Percentiles rank a stretch among this genome's conserved stretches.
These are phyloP conservation scores for Cistogaster globosa DNA, from an alignment of 2,888 invertebrate genomes.

Conservation along the genomic window DNA sequence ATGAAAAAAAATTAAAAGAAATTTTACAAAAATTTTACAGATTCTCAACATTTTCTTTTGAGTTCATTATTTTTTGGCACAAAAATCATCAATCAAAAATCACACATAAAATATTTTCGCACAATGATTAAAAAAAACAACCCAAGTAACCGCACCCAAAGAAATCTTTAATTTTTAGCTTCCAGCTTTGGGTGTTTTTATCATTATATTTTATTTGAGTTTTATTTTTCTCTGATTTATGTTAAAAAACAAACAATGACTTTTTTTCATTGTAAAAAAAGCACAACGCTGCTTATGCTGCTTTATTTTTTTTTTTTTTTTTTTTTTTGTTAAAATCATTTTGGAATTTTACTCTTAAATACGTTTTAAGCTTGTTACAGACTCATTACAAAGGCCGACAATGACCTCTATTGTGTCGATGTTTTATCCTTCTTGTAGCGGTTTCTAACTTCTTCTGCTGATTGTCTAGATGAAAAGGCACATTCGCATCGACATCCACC, in stretches of 20 bases:
- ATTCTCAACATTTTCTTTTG: slow-evolving; percentile 39
- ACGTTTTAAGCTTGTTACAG: slow-evolving; percentile 62
- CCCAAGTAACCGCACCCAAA: slow-evolving; percentile 52
- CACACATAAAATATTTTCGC: slow-evolving; percentile 56
- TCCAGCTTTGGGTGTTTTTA: slow-evolving; percentile 44
- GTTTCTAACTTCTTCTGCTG: slow-evolving; percentile 62
- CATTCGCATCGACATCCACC: slow-evolving; percentile 31
- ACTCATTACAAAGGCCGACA: slow-evolving; percentile 68
- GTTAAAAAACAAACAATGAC: slow-evolving; percentile 48
- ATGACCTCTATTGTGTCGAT: slow-evolving; percentile 57
- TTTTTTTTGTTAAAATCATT: slow-evolving; percentile 43
- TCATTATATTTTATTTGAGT: slow-evolving; percentile 13
- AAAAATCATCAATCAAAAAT: slow-evolving; percentile 18
- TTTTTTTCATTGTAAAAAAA: neutral
- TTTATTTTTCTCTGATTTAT: slow-evolving; percentile 61
- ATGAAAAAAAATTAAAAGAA: slow-evolving; percentile 15
- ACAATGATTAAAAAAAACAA: slow-evolving; percentile 49
- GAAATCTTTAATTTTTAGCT: slow-evolving; percentile 18
- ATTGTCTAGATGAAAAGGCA: slow-evolving; percentile 30
- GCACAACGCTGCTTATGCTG: neutral
- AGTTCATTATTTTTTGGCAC: slow-evolving; percentile 11
- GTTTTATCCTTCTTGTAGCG: slow-evolving; percentile 69
- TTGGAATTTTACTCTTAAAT: slow-evolving; percentile 26
- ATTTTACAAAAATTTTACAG: slow-evolving; percentile 9
- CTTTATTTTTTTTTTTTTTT: too few species aligned